These are phyloP conservation scores for Rhinichthys osculus DNA, from an alignment of 2,797 vertebrate genomes.

Conservation along the genomic window DNA sequence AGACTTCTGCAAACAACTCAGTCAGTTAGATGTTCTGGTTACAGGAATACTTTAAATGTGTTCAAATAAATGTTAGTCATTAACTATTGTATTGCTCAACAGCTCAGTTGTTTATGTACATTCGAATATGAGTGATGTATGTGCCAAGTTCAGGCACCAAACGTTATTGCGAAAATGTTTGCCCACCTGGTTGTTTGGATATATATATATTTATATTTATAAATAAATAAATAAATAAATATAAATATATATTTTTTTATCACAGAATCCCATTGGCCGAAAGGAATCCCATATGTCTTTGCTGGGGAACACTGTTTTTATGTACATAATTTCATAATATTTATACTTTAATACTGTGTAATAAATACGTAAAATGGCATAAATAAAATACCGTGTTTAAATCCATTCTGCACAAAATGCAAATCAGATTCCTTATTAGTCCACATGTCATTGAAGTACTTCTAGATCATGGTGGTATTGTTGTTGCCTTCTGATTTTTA, in stretches of 20 bases:
- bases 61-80: not conserved
- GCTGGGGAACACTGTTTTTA: not conserved
- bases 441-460: not conserved
- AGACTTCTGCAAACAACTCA: constrained; percentile 36
- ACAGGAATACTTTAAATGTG: not conserved
- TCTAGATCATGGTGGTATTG: not conserved
- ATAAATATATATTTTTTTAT: no score
- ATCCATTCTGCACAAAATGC: not conserved
- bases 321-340: not conserved
- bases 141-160: not conserved
- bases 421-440: no score
- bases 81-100: not conserved
- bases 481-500: not conserved
- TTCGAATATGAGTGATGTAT: not conserved
- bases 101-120: not conserved
- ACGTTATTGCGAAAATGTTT: not conserved
- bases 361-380: not conserved
- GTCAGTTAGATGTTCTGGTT: not conserved
- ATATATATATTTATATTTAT: not conserved
- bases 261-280: not conserved
- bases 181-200: no score
- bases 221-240: no score
- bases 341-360: not conserved
- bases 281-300: not conserved
- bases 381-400: not conserved